Conservation (phyloP, 2,113 vertebrate genomes). For the Planiliza haematocheilus region DNA sequence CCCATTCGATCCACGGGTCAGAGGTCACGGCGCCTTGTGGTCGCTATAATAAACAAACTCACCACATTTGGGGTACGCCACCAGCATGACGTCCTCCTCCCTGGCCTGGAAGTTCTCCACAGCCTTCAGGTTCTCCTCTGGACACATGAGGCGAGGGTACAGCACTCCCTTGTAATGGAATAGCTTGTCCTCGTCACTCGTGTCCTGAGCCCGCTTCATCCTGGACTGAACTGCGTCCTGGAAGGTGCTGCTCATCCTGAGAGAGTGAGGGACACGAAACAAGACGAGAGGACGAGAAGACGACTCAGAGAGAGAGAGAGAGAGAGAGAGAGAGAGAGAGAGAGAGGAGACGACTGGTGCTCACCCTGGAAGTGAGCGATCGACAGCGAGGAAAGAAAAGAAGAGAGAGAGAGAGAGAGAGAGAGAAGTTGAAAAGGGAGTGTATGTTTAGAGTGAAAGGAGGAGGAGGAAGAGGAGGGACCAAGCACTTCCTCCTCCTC, state of each 20-base stretch:
- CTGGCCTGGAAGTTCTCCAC: slow-evolving; percentile 76
- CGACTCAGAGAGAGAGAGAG: no score
- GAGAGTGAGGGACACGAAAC: neutral
- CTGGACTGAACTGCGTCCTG: neutral
- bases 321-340: no score
- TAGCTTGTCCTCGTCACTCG: slow-evolving; percentile 76
- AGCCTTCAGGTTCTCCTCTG: slow-evolving; percentile 72
- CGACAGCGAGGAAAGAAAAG: neutral
- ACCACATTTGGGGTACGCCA: slow-evolving; percentile 88
- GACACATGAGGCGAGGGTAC: slow-evolving; percentile 78
- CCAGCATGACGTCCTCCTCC: slow-evolving; percentile 82
- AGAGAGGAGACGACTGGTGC: no score
- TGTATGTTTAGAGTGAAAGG: neutral
- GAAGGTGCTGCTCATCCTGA: slow-evolving; percentile 20
- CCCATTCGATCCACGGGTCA: no score
- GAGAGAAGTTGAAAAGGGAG: neutral
- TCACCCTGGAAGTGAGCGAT: neutral
- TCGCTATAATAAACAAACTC: slow-evolving; percentile 39
- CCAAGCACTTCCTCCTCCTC: slow-evolving; percentile 23
- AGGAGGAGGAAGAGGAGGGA: slow-evolving; percentile 28
- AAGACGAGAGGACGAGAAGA: no score
- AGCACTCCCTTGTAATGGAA: slow-evolving; percentile 79
- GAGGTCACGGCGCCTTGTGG: neutral
- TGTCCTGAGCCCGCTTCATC: slow-evolving; percentile 24
- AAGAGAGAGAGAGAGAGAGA: no score